Percentiles rank a stretch among this genome's conserved stretches.
These are phyloP conservation scores for Drymonia ruficornis DNA, from an alignment of 2,888 invertebrate species.

Conservation along the genomic window DNA sequence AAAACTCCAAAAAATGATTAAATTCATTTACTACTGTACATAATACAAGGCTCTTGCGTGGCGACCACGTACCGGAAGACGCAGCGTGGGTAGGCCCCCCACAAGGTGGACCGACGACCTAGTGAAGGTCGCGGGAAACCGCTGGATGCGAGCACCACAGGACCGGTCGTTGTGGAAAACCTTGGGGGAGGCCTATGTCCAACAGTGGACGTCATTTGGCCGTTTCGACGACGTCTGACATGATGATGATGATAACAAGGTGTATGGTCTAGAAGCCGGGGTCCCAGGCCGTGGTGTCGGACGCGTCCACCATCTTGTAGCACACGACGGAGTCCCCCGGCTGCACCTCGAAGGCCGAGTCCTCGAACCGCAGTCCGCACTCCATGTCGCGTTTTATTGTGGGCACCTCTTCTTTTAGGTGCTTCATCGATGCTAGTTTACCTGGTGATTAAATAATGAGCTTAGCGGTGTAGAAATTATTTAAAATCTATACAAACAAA, in stretches of 20 bases:
- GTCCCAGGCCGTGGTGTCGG: constrained; percentile 91
- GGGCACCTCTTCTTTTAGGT: constrained; percentile 94
- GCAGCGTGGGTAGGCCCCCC: no score
- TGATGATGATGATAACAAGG: neutral
- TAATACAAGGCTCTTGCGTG: no score
- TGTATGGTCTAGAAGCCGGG: constrained; percentile 89
- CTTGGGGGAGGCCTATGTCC: no score
- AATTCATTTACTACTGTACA: constrained; percentile 20
- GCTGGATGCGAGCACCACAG: no score
- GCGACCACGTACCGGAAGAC: no score
- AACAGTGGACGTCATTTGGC: no score
- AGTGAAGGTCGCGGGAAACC: no score
- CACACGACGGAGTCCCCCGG: constrained; percentile 92
- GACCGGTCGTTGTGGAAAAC: no score
- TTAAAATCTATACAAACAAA: no score
- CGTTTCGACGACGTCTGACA: no score
- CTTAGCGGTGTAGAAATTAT: neutral
- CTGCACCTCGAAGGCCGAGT: constrained; percentile 86
- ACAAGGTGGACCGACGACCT: no score
- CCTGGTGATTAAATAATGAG: constrained; percentile 75
- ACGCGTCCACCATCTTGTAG: constrained; percentile 87
- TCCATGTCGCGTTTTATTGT: constrained; percentile 93
- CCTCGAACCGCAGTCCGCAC: constrained; percentile 93
- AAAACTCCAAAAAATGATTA: constrained; percentile 14
- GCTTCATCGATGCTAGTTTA: constrained; percentile 91